A percentile compares a stretch with the other conserved stretches of the same genome.
phyloP scores from a whole-genome alignment of 2,113 vertebrate species.

The Microcebus jonahi region DNA sequence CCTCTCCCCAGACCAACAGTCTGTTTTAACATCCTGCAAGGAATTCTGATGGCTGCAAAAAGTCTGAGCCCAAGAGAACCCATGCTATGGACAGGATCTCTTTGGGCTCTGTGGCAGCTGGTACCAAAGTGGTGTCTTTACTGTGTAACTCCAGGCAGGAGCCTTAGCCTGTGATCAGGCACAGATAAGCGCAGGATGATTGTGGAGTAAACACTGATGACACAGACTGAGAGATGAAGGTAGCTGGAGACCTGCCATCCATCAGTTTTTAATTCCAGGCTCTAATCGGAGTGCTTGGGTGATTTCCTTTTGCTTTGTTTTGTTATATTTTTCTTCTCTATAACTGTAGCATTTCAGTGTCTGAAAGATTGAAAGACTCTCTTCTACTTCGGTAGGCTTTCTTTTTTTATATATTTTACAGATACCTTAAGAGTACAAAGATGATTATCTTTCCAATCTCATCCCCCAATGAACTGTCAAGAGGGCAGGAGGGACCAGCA shows the following conservation, averaged over 20 bases:
- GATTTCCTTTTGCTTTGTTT: neutral
- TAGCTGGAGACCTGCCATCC: neutral
- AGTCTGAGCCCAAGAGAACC: neutral
- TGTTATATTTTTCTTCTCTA: neutral
- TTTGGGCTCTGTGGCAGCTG: accelerated
- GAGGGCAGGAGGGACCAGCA: neutral
- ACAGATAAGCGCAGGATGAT: too few relatives aligned
- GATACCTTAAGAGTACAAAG: neutral
- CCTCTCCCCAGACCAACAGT: neutral
- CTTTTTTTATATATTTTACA: neutral
- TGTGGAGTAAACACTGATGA: neutral
- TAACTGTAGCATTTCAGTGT: neutral
- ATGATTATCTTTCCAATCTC: neutral
- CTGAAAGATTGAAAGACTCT: neutral
- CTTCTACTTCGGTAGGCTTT: neutral
- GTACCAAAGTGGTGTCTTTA: neutral
- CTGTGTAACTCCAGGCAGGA: neutral
- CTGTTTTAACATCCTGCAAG: neutral
- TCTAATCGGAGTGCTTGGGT: neutral
- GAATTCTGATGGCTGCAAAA: neutral
- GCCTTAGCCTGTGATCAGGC: neutral
- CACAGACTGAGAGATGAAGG: neutral
- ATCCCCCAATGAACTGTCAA: neutral
- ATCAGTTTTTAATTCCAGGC: neutral
- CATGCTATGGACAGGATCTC: too few relatives aligned